Base-by-base conservation (phyloP, 2,797 vertebrate species). In the Trichosurus vulpecula region DNA sequence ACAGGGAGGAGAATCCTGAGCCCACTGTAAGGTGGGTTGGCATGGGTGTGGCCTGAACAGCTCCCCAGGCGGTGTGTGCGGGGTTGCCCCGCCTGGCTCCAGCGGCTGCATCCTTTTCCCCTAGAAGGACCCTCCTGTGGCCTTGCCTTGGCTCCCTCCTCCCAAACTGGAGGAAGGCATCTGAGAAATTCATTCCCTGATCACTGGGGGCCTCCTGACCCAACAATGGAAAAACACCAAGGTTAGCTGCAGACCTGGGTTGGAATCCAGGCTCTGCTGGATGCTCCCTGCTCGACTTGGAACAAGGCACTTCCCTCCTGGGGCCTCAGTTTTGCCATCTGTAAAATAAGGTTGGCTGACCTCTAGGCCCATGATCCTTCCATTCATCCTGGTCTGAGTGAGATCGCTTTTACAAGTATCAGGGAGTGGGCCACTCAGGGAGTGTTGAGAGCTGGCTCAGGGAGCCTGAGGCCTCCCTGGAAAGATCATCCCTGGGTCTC, bases 381-480 rank as follows among this genome's bases (percentile, higher is more conserved):
- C n/a, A 1, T 22, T 8, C 0, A 1, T 2, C 6, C n/a, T 3
- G 19, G 5, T 19, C 35, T n/a, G 35, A 14, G 1, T 19, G 35
- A n/a, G 14, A 6, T 66, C 4, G 0, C 61, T 61, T 58, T 58
- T 58, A 58, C 8, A 11, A 30, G 10, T 10, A 57, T 29, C 2
- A 14, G 53, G 53, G 53, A 54, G 53, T 2, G 41, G 41, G 30
- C 14, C 0, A 27, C 27, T 27, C 3, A 22, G 29, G 14, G 1
- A 16, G 90, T n/a, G n/a, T n/a, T n/a, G n/a, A n/a, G 90, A 29
- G 16, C 30, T 3, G 52, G 14, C 31, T 66, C 61, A n/a, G 66
- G 66, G 10, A 52, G 12, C 25, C 47, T 0, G 27, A 51, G 11
- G 27, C 89, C 31, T 31, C 51, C n/a, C 11, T 61, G 58, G 58